phyloP scores from a whole-genome alignment of 2,888 invertebrate genomes.

The Volucella zonaria region DNA sequence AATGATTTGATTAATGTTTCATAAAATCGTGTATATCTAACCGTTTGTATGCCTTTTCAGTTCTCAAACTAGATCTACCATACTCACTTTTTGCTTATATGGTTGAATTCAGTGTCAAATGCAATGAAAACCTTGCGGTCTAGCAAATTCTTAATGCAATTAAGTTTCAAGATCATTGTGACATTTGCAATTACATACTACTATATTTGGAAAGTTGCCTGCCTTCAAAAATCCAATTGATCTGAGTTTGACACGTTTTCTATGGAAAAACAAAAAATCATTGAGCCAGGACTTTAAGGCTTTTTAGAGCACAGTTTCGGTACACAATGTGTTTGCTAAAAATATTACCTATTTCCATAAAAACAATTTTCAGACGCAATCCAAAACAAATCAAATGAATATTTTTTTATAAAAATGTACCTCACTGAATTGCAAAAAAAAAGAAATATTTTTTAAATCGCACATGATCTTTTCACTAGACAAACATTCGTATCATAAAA shows the following conservation, averaged over 20 bases:
- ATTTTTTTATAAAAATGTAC: background rate
- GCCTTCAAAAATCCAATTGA: conserved; percentile 15
- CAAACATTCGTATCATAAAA: conserved; percentile 18
- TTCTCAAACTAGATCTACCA: no score
- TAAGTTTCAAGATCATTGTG: conserved; percentile 13
- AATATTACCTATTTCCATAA: background rate
- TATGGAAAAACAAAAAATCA: no score
- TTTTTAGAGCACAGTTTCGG: no score
- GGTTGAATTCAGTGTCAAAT: background rate
- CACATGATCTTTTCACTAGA: conserved; percentile 23
- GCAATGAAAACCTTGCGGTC: conserved; percentile 5
- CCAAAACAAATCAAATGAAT: background rate
- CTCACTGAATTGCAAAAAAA: background rate
- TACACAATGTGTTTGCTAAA: background rate
- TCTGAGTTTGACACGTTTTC: background rate
- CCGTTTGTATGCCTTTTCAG: no score
- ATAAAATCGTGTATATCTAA: no score
- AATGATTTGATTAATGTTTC: no score
- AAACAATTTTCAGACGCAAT: background rate
- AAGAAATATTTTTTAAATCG: conserved; percentile 8
- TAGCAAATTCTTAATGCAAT: background rate
- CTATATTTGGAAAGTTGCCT: conserved; percentile 13
- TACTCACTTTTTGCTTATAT: background rate
- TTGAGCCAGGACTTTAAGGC: no score
- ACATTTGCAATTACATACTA: conserved; percentile 12